These are phyloP conservation scores for Odontamblyopus rebecca DNA, from an alignment of 2,797 vertebrate genomes.

Conservation along the genomic window DNA sequence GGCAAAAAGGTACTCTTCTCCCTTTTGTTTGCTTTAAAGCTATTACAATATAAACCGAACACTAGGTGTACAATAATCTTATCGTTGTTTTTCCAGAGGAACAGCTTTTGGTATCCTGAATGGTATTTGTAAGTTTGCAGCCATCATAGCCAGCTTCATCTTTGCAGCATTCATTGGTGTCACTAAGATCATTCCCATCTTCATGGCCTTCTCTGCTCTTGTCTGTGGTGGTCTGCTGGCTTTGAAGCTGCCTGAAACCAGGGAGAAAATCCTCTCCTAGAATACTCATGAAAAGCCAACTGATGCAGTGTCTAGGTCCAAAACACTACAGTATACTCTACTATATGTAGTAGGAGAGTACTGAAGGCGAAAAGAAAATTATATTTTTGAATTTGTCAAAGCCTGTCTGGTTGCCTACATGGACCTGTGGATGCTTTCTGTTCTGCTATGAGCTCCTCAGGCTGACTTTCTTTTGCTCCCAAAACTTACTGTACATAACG, in stretches of 20 bases:
- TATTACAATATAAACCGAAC: not conserved
- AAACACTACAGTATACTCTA: slow-evolving; percentile 28
- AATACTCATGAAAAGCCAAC: slow-evolving; percentile 66
- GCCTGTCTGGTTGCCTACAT: slow-evolving; percentile 58
- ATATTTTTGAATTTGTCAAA: slow-evolving; percentile 41
- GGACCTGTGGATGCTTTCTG: slow-evolving; percentile 55
- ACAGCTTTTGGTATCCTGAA: slow-evolving; percentile 96
- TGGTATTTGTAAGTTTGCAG: slow-evolving; percentile 89
- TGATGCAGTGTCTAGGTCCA: slow-evolving; percentile 40
- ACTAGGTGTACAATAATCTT: not conserved
- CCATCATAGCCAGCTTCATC: slow-evolving; percentile 92
- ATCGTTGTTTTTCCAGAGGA: slow-evolving; percentile 74
- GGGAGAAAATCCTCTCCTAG: slow-evolving; percentile 91
- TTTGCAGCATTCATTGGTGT: slow-evolving; percentile 94
- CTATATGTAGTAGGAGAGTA: slow-evolving; percentile 12
- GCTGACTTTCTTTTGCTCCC: slow-evolving; percentile 42
- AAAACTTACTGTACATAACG: slow-evolving; percentile 27
- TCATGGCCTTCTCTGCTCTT: slow-evolving; percentile 90
- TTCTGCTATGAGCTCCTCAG: slow-evolving; percentile 47
- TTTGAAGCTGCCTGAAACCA: slow-evolving; percentile 92
- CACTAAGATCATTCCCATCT: slow-evolving; percentile 93
- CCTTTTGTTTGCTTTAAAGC: not conserved
- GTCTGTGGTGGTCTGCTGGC: slow-evolving; percentile 92
- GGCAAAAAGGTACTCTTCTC: slow-evolving; percentile 85
- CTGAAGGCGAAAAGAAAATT: slow-evolving; percentile 34